Evolutionary conservation across 2,888 invertebrate genomes (phyloP), one percentile per base, ranked within the genome.

Genomic region (Eudemis profundana): DNA sequence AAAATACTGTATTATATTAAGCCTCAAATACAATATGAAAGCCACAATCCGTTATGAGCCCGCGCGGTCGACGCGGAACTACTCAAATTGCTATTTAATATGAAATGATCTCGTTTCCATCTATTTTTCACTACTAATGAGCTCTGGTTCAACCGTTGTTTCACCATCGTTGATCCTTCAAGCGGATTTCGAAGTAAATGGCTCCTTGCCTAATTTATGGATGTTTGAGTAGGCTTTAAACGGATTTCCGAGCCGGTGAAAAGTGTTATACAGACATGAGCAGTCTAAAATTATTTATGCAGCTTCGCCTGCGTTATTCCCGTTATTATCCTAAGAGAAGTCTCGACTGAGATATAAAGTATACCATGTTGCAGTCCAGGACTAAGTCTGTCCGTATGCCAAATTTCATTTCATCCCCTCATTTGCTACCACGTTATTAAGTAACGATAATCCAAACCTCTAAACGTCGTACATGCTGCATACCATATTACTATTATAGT

Each of bases 91-190:
- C 62, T 47, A 38, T 27, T 62, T 62, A 62, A 62, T 62, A 62
- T 47, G 10, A 40, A 38, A 62, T 56, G 54, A 54, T 47, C 62
- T 62, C 38, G 54, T 62, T 64, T 40, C 42, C 42, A 64, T 63
- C 17, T 50, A 50, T 50, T 51, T 57, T 57, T 42, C 44, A 57
- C 42, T 42, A 50, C 14, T 57, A 64, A 64, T 64, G 44, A 64
- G 64, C 12, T 51, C 42, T 12, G 54, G 14, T 12, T 1, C 38
- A 3, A 17, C 27, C 14, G 19, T n/a, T n/a, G 10, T 40, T 21
- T 23, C n/a, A n/a, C 17, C 14, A 23, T 8, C 17, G 27, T n/a
- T 56, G 42, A 57, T 64, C 64, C 57, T 50, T 33, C n/a, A 33
- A 51, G 44, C 50, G 50, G 57, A 19, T 33, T 59, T 44, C 4